Conservation (phyloP, 2,888 invertebrate species). For the Serrognathus titanus region DNA sequence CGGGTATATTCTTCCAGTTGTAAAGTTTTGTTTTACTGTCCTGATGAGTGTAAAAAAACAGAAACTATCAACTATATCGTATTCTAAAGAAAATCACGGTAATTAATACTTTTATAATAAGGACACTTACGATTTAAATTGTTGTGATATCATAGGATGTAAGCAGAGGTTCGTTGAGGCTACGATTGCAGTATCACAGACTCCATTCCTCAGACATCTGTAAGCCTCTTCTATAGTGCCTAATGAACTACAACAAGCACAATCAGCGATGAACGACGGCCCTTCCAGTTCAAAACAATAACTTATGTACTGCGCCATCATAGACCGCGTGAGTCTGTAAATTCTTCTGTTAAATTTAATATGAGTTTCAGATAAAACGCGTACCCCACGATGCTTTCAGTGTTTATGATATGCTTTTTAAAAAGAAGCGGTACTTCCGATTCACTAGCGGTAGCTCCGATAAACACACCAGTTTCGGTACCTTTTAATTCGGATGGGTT, state of each 20-base stretch:
- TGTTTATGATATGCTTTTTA: constrained; percentile 67
- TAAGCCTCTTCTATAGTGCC: constrained; percentile 83
- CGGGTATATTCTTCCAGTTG: too few species aligned
- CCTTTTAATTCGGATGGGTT: constrained; percentile 70
- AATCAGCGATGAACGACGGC: constrained; percentile 85
- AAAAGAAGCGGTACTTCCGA: constrained; percentile 58
- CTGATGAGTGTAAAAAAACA: too few species aligned
- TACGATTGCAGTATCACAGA: constrained; percentile 86
- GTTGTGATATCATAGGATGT: constrained; percentile 83
- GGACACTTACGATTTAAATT: constrained; percentile 69
- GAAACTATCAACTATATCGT: too few species aligned
- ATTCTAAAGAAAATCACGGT: too few species aligned
- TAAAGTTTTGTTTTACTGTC: too few species aligned
- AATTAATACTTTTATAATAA: too few species aligned
- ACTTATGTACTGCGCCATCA: constrained; percentile 87
- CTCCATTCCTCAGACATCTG: constrained; percentile 70
- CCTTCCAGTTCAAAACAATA: constrained; percentile 82
- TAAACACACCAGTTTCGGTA: constrained; percentile 74
- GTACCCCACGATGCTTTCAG: constrained; percentile 86
- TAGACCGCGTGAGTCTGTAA: constrained; percentile 52
- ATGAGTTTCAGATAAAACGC: constrained; percentile 34
- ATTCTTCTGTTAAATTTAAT: neutral
- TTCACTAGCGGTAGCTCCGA: constrained; percentile 76
- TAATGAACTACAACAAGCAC: constrained; percentile 92
- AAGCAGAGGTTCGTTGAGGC: constrained; percentile 83